phyloP scores from a whole-genome alignment of 2,888 invertebrate species.

The Anoplius nigerrimus region DNA sequence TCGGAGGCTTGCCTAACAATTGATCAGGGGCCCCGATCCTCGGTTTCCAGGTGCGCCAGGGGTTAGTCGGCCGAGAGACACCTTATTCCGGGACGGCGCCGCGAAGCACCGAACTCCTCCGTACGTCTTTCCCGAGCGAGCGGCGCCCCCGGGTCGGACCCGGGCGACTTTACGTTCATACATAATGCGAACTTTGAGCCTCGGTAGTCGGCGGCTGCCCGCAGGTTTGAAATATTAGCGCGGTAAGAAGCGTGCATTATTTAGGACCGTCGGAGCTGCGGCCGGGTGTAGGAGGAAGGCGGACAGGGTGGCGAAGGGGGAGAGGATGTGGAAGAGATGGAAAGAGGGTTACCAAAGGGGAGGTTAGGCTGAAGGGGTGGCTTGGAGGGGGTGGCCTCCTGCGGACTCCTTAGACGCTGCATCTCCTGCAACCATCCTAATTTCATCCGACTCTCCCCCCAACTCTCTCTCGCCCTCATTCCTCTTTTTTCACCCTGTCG shows the following conservation, averaged over 20 bases:
- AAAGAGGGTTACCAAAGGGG: too few species aligned
- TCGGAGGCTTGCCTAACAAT: constrained; percentile 7
- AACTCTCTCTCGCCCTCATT: background rate
- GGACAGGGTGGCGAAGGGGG: too few species aligned
- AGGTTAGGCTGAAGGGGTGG: too few species aligned
- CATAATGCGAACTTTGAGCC: constrained; percentile 60
- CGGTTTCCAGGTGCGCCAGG: background rate
- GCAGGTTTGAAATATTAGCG: constrained; percentile 63
- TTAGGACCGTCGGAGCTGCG: constrained; percentile 51
- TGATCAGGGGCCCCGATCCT: constrained; percentile 4
- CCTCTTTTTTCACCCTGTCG: background rate
- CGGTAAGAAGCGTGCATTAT: constrained; percentile 64
- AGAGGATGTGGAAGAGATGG: too few species aligned
- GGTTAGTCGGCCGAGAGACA: too few species aligned
- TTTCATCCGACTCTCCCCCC: constrained; percentile 18
- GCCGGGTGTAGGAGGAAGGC: too few species aligned
- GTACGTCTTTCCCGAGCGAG: constrained; percentile 1
- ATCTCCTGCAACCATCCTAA: constrained; percentile 18
- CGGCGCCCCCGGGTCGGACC: background rate
- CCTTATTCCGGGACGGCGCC: too few species aligned
- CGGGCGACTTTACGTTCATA: constrained; percentile 58
- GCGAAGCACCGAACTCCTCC: background rate
- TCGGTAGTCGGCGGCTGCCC: constrained; percentile 51
- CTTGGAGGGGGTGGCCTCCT: background rate
- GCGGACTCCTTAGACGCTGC: constrained; percentile 8